Evolutionary conservation across 2,888 invertebrate genomes (phyloP).

Genomic region (Thumatha senex): DNA sequence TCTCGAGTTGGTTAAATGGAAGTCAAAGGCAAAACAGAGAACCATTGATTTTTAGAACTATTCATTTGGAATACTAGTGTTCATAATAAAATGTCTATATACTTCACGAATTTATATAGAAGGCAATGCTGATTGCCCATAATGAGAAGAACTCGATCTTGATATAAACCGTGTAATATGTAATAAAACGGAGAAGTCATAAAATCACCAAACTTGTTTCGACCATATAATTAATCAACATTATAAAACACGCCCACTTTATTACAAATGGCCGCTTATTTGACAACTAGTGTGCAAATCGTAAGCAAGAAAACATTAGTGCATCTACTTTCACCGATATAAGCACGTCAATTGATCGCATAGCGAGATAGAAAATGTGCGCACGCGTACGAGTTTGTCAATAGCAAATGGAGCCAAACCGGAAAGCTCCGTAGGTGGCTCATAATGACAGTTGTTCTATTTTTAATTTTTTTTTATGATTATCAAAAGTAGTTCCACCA

Average conservation of each 20-base stretch:
- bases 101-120: too few species aligned
- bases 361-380: conserved; percentile 55
- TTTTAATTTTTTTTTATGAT: conserved; percentile 15
- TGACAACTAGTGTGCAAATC: conserved; percentile 45
- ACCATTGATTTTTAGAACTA: too few species aligned
- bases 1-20: too few species aligned
- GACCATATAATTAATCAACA: conserved; percentile 30
- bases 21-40: too few species aligned
- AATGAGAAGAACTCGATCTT: conserved; percentile 10
- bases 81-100: too few species aligned
- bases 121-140: too few species aligned
- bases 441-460: conserved; percentile 12
- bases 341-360: conserved; percentile 68
- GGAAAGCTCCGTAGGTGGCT: conserved; percentile 1
- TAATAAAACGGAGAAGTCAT: conserved; percentile 34
- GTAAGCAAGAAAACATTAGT: conserved; percentile 58
- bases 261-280: conserved; percentile 40
- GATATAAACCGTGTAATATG: conserved; percentile 35
- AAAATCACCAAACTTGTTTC: conserved; percentile 37
- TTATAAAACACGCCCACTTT: conserved; percentile 32
- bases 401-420: conserved; percentile 25
- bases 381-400: conserved; percentile 44
- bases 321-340: conserved; percentile 75
- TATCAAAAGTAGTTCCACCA: conserved; percentile 19
- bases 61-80: too few species aligned